Percentiles rank a stretch among this genome's conserved stretches.
Evolutionary conservation across 2,888 invertebrate genomes (phyloP).

Genomic region (Rhyacophila evoluta): DNA sequence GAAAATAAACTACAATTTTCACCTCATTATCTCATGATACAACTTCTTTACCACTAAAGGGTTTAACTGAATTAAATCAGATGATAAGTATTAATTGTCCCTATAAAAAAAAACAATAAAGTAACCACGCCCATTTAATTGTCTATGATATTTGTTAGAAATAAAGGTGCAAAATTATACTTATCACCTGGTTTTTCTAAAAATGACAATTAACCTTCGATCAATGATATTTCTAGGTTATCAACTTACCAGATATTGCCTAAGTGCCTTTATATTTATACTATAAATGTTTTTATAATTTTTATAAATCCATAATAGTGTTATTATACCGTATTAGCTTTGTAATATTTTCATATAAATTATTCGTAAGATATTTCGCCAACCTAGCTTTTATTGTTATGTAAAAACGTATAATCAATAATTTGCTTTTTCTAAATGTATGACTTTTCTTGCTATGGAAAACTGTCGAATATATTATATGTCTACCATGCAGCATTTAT

Average conservation of each 20-base stretch:
- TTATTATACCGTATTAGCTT: background rate
- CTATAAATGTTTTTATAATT: background rate
- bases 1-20: too few relatives aligned
- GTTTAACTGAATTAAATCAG: background rate
- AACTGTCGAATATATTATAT: background rate
- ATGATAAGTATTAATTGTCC: too few relatives aligned
- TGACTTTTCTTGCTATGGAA: background rate
- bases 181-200: too few relatives aligned
- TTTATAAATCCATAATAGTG: background rate
- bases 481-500: background rate
- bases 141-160: too few relatives aligned
- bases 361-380: background rate
- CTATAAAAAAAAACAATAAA: too few relatives aligned
- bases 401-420: background rate
- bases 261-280: background rate
- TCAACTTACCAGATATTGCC: background rate
- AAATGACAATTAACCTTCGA: background rate
- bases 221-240: background rate
- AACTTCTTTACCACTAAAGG: too few relatives aligned
- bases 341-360: constrained; percentile 5
- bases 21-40: too few relatives aligned
- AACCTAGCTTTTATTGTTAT: background rate
- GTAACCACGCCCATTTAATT: too few relatives aligned
- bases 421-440: background rate
- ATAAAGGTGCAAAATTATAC: too few relatives aligned